Evolutionary conservation across 2,113 vertebrate species (phyloP).

Genomic region (Rutilus rutilus): DNA sequence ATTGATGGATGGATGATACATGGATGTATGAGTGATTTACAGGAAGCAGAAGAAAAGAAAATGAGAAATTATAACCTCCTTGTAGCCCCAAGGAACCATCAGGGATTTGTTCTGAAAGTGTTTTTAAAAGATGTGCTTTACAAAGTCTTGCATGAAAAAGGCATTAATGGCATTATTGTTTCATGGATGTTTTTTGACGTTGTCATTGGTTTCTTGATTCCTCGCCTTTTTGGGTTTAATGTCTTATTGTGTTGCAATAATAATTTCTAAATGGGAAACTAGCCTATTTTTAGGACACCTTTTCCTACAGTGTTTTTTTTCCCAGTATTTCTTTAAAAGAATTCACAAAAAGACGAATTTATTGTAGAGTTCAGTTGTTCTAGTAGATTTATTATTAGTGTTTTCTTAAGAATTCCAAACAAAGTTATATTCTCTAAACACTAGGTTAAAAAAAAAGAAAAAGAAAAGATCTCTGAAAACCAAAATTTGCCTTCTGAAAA

Average conservation of each 20-base stretch:
- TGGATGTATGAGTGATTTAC: constrained; percentile 17
- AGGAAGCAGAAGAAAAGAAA: not conserved
- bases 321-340: not conserved
- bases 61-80: not conserved
- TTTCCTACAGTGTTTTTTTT: not conserved
- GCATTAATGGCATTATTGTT: not conserved
- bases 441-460: not conserved
- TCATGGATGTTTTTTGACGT: not conserved
- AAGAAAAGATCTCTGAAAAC: not conserved
- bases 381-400: not conserved
- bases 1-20: constrained; percentile 30
- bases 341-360: not conserved
- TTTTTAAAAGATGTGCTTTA: not conserved
- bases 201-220: not conserved
- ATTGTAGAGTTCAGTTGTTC: not conserved
- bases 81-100: constrained; percentile 9
- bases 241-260: not conserved
- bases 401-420: not conserved
- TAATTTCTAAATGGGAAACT: not conserved
- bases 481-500: not conserved
- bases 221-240: not conserved
- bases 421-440: not conserved
- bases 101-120: not conserved
- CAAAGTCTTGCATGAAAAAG: not conserved
- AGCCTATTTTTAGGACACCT: not conserved